These are phyloP conservation scores for Festucalex cinctus DNA, from an alignment of 2,113 vertebrate genomes.

Conservation along the genomic window DNA sequence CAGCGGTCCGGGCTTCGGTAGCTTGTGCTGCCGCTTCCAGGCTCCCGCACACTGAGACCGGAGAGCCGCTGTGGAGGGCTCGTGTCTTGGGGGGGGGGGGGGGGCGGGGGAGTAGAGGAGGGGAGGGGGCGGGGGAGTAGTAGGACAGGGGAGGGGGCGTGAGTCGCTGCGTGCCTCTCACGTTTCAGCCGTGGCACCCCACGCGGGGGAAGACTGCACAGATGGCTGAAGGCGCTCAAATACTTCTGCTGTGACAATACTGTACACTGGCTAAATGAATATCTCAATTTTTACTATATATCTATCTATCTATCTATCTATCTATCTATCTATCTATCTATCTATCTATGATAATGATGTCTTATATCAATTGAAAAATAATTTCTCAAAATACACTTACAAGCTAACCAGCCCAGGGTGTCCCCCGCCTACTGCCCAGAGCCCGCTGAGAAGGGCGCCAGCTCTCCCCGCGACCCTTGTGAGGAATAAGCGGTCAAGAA, in stretches of 20 bases:
- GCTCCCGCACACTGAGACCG: conserved; percentile 20
- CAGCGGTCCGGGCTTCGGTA: conserved; percentile 16
- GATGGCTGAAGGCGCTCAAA: conserved; percentile 49
- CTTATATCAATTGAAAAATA: neutral
- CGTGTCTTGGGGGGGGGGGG: conserved; percentile 29
- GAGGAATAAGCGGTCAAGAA: too few relatives aligned
- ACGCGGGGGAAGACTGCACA: conserved; percentile 60
- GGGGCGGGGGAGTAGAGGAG: conserved; percentile 14
- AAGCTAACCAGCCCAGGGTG: conserved; percentile 7
- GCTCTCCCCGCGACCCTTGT: too few relatives aligned
- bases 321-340: too few relatives aligned
- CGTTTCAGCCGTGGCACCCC: conserved; percentile 53
- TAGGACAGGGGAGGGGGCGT: conserved; percentile 13
- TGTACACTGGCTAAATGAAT: neutral
- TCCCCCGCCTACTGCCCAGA: too few relatives aligned
- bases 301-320: too few relatives aligned
- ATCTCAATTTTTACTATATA: neutral
- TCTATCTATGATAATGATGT: neutral
- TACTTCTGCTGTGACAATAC: conserved; percentile 17
- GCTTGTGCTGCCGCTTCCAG: conserved; percentile 46
- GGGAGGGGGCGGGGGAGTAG: conserved; percentile 15
- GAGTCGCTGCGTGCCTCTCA: conserved; percentile 55
- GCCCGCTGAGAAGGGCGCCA: too few relatives aligned
- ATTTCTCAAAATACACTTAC: neutral
- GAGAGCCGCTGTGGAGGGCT: conserved; percentile 54